Conservation (phyloP, 2,113 vertebrate species). For the Entomyzon cyanotis region DNA sequence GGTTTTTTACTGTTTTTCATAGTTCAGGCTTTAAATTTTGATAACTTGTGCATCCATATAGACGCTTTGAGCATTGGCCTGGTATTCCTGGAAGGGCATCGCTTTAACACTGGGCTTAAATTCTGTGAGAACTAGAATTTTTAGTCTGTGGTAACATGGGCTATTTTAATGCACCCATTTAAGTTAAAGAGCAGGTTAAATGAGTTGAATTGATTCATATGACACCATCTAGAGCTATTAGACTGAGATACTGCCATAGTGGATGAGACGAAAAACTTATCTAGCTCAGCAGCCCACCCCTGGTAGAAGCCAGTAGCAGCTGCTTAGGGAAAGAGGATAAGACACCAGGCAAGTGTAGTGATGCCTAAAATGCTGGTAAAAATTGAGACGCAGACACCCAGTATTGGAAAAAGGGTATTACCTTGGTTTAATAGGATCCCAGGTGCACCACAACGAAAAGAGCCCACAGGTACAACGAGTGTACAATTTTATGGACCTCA, state of each 20-base stretch:
- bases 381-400: too few species aligned
- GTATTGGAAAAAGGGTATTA: too few species aligned
- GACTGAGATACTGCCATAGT: background rate
- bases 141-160: background rate
- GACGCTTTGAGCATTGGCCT: background rate
- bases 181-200: background rate
- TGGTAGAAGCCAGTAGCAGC: background rate
- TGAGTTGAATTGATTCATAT: background rate
- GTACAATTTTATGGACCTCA: too few species aligned
- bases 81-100: background rate
- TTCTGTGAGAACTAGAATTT: background rate
- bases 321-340: background rate
- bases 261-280: background rate
- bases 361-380: too few species aligned
- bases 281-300: background rate
- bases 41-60: background rate
- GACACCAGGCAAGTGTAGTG: background rate
- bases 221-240: background rate
- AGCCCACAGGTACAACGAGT: too few species aligned
- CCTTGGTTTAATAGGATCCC: too few species aligned
- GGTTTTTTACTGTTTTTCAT: background rate
- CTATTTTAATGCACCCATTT: background rate
- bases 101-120: background rate
- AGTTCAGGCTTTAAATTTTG: background rate
- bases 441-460: too few species aligned